Percentiles rank a stretch among this genome's conserved stretches.
phyloP scores from a whole-genome alignment of 2,113 vertebrate genomes.

The Phasianus colchicus region DNA sequence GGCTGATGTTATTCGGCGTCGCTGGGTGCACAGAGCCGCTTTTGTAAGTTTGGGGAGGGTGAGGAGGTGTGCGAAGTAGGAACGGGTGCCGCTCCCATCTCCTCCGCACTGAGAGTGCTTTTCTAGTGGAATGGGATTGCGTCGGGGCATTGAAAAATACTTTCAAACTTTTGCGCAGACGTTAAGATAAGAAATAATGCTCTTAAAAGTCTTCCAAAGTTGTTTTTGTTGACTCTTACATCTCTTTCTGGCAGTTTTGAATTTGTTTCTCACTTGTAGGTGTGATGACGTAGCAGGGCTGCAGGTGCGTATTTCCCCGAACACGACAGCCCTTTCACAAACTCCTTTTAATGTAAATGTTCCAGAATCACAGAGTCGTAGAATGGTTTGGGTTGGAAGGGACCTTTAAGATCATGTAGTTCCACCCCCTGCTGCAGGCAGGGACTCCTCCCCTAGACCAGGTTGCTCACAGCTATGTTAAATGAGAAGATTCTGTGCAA shows the following conservation, averaged over 20 bases:
- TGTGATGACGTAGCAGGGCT: background rate
- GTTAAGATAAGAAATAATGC: background rate
- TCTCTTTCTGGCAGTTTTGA: background rate
- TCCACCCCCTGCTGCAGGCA: too few species aligned
- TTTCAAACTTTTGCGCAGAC: accelerated
- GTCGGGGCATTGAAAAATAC: background rate
- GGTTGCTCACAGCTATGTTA: too few species aligned
- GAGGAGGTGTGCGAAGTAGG: too few species aligned
- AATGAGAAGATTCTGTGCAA: too few species aligned
- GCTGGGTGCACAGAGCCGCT: accelerated
- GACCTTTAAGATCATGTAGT: too few species aligned
- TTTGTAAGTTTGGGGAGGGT: background rate
- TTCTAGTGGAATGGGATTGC: background rate
- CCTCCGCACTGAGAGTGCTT: background rate
- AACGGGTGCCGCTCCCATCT: background rate
- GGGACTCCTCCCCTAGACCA: too few species aligned
- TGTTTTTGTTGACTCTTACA: background rate
- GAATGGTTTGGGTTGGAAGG: too few species aligned
- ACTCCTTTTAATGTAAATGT: background rate
- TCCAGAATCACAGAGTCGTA: too few species aligned
- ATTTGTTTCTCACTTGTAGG: background rate
- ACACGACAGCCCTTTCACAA: background rate
- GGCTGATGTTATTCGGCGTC: accelerated
- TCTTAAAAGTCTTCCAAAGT: background rate
- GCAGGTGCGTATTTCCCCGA: background rate